Percentiles rank a stretch among this genome's conserved stretches.
Conservation (phyloP, 2,888 invertebrate genomes). For the Limnephilus rhombicus region DNA sequence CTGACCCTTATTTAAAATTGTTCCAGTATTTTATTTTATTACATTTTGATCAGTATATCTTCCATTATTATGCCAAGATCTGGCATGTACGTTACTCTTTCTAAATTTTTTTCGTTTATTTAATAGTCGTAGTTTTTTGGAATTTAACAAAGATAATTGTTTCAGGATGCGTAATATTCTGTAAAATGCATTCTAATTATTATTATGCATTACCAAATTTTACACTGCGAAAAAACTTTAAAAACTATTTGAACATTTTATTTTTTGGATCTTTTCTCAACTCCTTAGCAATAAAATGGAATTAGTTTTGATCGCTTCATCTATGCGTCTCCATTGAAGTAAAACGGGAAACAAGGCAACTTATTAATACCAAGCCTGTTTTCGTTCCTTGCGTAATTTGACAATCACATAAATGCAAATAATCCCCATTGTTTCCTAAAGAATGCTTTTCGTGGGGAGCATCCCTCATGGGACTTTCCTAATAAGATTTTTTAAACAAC, state of each 20-base stretch:
- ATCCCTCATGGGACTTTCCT: slow-evolving; percentile 44
- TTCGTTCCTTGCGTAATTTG: slow-evolving; percentile 48
- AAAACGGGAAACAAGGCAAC: neutral
- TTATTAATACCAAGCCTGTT: slow-evolving; percentile 7
- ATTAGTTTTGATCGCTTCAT: neutral
- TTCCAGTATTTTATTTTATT: too few relatives aligned
- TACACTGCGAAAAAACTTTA: neutral
- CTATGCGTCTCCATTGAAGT: neutral
- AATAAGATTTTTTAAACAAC: slow-evolving; percentile 52
- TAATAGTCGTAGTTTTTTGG: too few relatives aligned
- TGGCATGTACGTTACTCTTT: too few relatives aligned
- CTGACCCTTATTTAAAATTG: too few relatives aligned
- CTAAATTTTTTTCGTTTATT: too few relatives aligned
- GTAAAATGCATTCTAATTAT: too few relatives aligned
- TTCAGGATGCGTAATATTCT: too few relatives aligned
- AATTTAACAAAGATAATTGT: too few relatives aligned
- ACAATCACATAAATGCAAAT: slow-evolving; percentile 62
- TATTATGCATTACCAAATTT: too few relatives aligned
- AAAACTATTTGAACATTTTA: neutral
- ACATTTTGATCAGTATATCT: too few relatives aligned
- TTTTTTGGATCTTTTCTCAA: neutral
- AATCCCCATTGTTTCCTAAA: slow-evolving; percentile 50
- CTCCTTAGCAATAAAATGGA: neutral
- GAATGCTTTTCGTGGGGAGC: slow-evolving; percentile 26
- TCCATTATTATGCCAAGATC: too few relatives aligned